Base-by-base conservation (phyloP, 2,797 vertebrate species). In the Siniperca undulata region DNA sequence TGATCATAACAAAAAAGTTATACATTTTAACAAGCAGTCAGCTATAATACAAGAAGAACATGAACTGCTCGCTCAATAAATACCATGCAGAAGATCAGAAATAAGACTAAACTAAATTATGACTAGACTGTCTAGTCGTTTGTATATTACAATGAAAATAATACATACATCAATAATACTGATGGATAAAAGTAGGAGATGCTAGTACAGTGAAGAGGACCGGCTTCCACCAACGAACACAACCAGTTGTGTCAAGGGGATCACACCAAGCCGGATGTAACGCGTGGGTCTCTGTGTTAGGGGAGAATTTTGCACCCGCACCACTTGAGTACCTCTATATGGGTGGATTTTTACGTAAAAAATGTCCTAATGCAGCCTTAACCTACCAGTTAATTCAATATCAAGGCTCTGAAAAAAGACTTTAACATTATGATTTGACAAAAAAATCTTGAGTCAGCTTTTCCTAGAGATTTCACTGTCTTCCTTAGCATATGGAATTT, bases 141-240 rank as follows among this genome's bases (percentile, higher is more conserved):
- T n/a, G 7, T 30, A 64, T 56, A 71, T 36, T 38, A 79, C 52
- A 65, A 34, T 20, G 4, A 7, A 64, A 46, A 71, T 42, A 42
- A 65, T 64, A 58, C 7, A 19, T 52, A 7, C 34, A 30, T 62
- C 24, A 56, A 44, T 38, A 36, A n/a, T 30, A 36, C 16, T 34
- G 36, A 27, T 74, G 14, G 16, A 30, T 58, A 46, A 17, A 4
- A 44, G n/a, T 44, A 24, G 40, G 20, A 58, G 14, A 59, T 50
- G 7, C 2, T 13, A 36, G 9, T 24, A 17, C 13, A 48, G 42
- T 50, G 19, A 56, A 69, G 50, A 70, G 8, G 7, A n/a, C 3
- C 24, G 9, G 42, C 24, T 66, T 67, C 27, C 5, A 67, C 44
- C 44, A 48, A 20, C 4, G 10, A 44, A 64, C 5, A 10, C 17